Evolutionary conservation across 2,113 vertebrate genomes (phyloP).

Genomic region (Echinops telfairi): DNA sequence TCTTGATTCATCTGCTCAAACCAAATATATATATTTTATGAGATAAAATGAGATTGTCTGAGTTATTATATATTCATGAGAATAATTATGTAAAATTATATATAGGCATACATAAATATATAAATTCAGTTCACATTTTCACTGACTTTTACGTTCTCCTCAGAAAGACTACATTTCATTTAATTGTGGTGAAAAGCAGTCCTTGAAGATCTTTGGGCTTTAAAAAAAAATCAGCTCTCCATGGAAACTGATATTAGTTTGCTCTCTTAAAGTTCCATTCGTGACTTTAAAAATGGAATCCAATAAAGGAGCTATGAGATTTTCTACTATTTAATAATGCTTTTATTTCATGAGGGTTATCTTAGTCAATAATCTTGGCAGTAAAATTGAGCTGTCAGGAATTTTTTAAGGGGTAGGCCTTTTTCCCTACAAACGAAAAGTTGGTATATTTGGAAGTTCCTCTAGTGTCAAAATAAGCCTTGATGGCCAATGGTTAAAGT

Average conservation of each 20-base stretch:
- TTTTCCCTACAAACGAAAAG: background rate
- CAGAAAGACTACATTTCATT: constrained; percentile 20
- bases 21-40: background rate
- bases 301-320: background rate
- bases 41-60: constrained; percentile 20
- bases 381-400: background rate
- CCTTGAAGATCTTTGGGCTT: background rate
- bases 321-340: background rate
- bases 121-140: background rate
- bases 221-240: background rate
- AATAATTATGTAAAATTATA: background rate
- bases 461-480: constrained; percentile 32
- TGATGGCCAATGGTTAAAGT: too few species aligned
- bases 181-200: background rate
- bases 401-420: background rate
- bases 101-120: too few species aligned
- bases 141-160: background rate
- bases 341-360: background rate
- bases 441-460: constrained; percentile 5
- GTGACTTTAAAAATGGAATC: constrained; percentile 25
- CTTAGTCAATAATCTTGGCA: background rate
- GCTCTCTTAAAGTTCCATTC: background rate
- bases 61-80: background rate
- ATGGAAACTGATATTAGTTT: constrained; percentile 46
- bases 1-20: background rate